Evolutionary conservation across 2,113 vertebrate species (phyloP), one percentile per base, ranked within the genome.

Genomic region (Pteruthius melanotis): DNA sequence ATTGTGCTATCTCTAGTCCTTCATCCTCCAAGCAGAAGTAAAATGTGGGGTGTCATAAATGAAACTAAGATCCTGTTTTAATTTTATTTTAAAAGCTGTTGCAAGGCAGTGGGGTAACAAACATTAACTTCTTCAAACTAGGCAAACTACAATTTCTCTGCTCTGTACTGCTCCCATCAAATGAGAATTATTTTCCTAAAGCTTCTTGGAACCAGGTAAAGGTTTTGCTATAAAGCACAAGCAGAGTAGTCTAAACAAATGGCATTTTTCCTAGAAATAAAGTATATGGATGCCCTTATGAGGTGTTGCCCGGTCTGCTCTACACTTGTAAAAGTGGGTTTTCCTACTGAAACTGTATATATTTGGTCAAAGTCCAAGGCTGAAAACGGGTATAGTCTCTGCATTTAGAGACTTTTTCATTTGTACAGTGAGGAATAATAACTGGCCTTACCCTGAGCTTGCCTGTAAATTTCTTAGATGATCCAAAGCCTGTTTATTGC

Each of bases 51-150:
- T 88, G 35, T 77, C 33, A 26, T 90, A 94, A 95, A 90, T 70
- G 82, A 80, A 93, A 59, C 50, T 28, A 85, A 77, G 50, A 64
- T 66, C 60, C 75, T 82, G 59, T 45, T 94, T 90, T 93, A 86
- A 89, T 96, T 96, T 84, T 7, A 69, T 96, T 94, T 87, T 17
- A 72, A 87, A 94, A 92, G n/a, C 37, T 1, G 1, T 92, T 88
- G 52, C 53, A 81, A 89, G n/a, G 65, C 84, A 92, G 11, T 33
- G 57, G 82, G 31, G 22, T 92, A 68, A n/a, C 87, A 93, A 90
- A 59, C 47, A 47, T 83, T 74, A 75, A 74, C 35, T 75, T 71
- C 20, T 74, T 81, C 19, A 78, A 52, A 56, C 22, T 37, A 66
- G 64, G 31, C 30, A 78, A 82, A 40, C 31, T 39, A 47, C 28